Evolutionary conservation across 2,113 vertebrate species (phyloP).

Genomic region (Lycaon pictus): DNA sequence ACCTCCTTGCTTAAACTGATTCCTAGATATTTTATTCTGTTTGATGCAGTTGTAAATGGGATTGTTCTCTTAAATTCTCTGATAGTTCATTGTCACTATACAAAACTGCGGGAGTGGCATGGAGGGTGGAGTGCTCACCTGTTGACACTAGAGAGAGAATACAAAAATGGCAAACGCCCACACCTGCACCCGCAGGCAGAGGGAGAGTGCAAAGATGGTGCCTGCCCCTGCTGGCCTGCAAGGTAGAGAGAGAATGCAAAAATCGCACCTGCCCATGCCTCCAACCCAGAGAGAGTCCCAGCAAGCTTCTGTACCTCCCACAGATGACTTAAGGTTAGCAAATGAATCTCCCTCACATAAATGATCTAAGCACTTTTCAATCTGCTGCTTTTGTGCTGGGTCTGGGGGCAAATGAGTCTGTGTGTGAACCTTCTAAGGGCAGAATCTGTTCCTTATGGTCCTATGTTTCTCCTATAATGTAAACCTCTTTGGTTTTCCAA

Average conservation of each 20-base stretch:
- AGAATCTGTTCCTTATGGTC: neutral
- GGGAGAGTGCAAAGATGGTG: neutral
- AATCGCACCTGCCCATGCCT: neutral
- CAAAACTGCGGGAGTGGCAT: neutral
- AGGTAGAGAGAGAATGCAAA: neutral
- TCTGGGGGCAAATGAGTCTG: neutral
- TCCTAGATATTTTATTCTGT: neutral
- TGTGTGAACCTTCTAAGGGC: neutral
- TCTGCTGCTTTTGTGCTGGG: neutral
- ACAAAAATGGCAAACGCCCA: neutral
- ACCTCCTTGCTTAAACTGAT: neutral
- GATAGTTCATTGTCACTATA: neutral
- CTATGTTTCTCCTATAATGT: neutral
- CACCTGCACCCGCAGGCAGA: neutral
- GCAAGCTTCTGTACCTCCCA: neutral
- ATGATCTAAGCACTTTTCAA: neutral
- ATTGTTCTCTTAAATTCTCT: neutral
- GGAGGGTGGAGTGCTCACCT: neutral
- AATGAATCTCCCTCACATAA: neutral
- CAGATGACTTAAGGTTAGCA: neutral
- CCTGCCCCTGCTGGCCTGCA: neutral
- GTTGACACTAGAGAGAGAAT: neutral
- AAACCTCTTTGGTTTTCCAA: neutral
- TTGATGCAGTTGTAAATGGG: neutral
- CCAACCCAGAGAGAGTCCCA: neutral